A percentile compares a stretch with the other conserved stretches of the same genome.
Evolutionary conservation across 2,888 invertebrate genomes (phyloP).

Genomic region (Drosophila hamatofila): DNA sequence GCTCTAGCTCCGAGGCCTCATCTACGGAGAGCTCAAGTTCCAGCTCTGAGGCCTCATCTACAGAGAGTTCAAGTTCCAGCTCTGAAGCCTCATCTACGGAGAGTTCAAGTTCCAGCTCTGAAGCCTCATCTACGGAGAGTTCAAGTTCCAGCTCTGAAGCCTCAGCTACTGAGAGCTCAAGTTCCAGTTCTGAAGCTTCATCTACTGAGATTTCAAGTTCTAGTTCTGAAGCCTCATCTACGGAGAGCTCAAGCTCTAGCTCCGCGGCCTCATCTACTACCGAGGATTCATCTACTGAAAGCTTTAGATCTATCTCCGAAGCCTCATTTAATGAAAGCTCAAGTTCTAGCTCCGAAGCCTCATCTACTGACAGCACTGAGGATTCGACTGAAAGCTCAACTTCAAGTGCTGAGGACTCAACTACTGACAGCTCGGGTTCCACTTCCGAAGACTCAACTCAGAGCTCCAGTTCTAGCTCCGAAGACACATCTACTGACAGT

Average conservation of each 20-base stretch:
- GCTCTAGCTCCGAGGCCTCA: background rate
- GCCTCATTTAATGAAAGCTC: background rate
- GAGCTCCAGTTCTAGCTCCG: background rate
- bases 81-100: background rate
- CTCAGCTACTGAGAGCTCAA: background rate
- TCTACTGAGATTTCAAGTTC: background rate
- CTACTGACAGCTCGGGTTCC: background rate
- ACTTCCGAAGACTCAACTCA: background rate
- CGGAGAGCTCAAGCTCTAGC: background rate
- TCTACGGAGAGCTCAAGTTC: constrained; percentile 1
- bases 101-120: background rate
- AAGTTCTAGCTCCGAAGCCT: background rate
- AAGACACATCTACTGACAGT: constrained; percentile 1
- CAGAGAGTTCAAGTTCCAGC: background rate
- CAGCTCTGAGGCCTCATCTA: background rate
- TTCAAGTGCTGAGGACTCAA: background rate
- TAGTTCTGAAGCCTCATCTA: background rate
- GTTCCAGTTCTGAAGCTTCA: background rate
- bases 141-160: background rate
- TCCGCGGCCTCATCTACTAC: background rate
- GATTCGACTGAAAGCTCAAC: background rate
- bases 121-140: constrained; percentile 2
- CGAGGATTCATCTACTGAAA: background rate
- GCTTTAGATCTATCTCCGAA: background rate
- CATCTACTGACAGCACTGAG: background rate